A percentile compares a stretch with the other conserved stretches of the same genome.
phyloP scores from a whole-genome alignment of 2,113 vertebrate genomes.

The Parus major region DNA sequence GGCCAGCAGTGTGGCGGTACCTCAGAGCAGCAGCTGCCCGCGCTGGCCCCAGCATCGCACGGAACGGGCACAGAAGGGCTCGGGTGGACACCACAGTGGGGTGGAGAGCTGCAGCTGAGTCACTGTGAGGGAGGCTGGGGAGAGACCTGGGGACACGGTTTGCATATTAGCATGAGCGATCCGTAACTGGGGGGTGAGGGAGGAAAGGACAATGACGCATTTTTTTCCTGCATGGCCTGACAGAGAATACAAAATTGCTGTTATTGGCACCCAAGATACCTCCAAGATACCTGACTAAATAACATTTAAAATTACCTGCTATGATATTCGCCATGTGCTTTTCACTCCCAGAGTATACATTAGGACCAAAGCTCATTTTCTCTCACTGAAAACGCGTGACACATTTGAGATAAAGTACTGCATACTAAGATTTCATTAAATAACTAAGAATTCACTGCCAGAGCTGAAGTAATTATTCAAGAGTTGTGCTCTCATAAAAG shows the following conservation, averaged over 20 bases:
- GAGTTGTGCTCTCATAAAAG: not conserved
- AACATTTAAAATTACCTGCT: not conserved
- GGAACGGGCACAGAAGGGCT: not conserved
- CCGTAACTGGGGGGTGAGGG: rapidly evolving
- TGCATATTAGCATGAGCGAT: not conserved
- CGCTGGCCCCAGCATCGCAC: not conserved
- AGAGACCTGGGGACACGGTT: rapidly evolving
- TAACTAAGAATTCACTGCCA: not conserved
- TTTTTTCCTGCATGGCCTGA: not conserved
- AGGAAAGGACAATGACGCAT: not conserved
- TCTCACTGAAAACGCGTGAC: not conserved
- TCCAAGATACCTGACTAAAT: not conserved
- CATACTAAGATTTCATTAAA: slow-evolving; percentile 4
- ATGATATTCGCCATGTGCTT: not conserved
- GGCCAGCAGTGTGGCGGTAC: rapidly evolving
- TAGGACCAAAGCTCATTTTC: slow-evolving; percentile 21
- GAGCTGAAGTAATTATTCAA: slow-evolving; percentile 7
- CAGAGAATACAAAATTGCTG: not conserved
- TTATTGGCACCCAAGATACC: not conserved
- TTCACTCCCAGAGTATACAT: not conserved
- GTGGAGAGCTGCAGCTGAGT: not conserved
- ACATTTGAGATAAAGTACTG: not conserved
- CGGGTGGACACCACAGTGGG: rapidly evolving
- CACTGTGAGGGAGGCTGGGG: not conserved
- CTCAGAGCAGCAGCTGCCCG: not conserved